Evolutionary conservation across 2,797 vertebrate genomes (phyloP).

Genomic region (Nothura maculosa): DNA sequence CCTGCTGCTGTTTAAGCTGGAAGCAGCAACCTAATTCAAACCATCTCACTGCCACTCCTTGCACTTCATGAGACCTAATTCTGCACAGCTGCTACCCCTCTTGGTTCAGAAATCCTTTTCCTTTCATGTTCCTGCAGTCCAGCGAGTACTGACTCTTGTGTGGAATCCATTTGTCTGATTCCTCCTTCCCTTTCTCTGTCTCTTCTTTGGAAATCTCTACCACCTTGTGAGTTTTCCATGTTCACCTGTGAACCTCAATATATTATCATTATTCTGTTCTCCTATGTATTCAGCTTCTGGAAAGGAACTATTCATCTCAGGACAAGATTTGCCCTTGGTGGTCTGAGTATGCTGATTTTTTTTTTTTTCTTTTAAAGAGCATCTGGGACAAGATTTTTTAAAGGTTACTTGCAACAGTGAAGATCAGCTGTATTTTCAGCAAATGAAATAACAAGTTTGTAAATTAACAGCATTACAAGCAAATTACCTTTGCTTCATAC

Average conservation of each 20-base stretch:
- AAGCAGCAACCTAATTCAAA: slow-evolving; percentile 26
- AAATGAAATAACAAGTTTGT: neutral
- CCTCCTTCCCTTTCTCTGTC: neutral
- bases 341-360: neutral
- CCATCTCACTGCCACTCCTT: neutral
- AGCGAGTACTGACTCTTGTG: neutral
- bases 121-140: neutral
- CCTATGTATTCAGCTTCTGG: neutral
- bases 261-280: neutral
- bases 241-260: neutral
- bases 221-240: neutral
- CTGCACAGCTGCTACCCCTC: neutral
- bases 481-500: neutral
- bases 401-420: rapidly evolving
- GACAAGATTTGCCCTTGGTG: neutral
- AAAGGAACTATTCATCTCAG: neutral
- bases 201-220: neutral
- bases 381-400: neutral
- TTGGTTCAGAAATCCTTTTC: neutral
- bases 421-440: neutral
- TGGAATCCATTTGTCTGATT: neutral
- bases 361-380: neutral
- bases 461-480: neutral
- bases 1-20: slow-evolving; percentile 30
- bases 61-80: neutral